A percentile compares a stretch with the other conserved stretches of the same genome.
Evolutionary conservation across 2,113 vertebrate genomes (phyloP).

Genomic region (Globicephala melas): DNA sequence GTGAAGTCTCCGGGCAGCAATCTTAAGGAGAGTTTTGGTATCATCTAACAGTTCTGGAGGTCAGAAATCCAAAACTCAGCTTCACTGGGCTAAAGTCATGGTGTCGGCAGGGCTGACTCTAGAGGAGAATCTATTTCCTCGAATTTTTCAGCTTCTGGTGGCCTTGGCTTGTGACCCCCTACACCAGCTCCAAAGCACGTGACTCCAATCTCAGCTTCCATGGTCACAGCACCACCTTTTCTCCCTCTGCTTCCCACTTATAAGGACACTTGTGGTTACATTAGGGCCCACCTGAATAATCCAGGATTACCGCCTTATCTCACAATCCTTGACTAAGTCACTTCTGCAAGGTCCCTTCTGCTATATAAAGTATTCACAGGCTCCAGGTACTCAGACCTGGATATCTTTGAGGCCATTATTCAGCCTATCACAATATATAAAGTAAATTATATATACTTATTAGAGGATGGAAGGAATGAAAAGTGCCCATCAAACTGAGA

Average conservation of each 20-base stretch:
- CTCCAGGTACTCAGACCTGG: background rate
- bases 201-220: background rate
- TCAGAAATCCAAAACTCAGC: background rate
- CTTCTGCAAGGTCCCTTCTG: background rate
- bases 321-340: background rate
- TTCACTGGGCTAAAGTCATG: background rate
- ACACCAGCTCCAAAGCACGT: background rate
- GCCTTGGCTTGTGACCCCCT: background rate
- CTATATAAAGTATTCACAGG: background rate
- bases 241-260: background rate
- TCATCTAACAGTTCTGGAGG: background rate
- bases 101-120: background rate
- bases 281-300: background rate
- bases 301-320: background rate
- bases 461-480: background rate
- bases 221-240: background rate
- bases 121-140: background rate
- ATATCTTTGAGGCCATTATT: background rate
- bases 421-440: background rate
- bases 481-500: background rate
- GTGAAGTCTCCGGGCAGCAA: background rate
- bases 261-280: background rate
- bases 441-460: background rate
- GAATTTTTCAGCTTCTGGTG: background rate
- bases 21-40: background rate